Base-by-base conservation (phyloP, 2,888 invertebrate species). In the Dendrolimus pini region DNA sequence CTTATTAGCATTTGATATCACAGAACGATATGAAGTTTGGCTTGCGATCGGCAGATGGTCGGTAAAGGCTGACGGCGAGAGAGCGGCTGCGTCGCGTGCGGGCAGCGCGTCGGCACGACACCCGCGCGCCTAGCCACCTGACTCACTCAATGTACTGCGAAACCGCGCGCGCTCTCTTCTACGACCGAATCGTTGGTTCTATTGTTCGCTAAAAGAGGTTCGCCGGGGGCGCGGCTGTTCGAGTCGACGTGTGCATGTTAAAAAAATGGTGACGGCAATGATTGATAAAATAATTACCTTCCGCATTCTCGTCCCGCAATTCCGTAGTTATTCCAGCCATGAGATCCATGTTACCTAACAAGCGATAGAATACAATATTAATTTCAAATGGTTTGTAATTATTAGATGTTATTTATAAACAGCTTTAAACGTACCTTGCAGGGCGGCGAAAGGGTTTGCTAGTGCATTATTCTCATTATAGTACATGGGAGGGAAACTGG, bases 221-320 rank as follows among this genome's bases (percentile, higher is more conserved):
- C 85, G 88, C 89, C 89, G 89, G 89, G 89, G 89, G 89, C 89
- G 89, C 89, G 89, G 89, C 88, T 89, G 89, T 88, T 86, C 87
- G 88, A 88, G 81, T 85, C 85, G 87, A 86, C 86, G 79, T 84
- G 89, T 88, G 88, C 87, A 83, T 88, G 89, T 86, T 82, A 85
- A 67, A 47, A 47, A 60, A 62, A 72, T 82, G 74, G 82, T 85
- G 83, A 83, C 69, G 75, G 77, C 82, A 77, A 78, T 62, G 74
- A 60, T 66, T 62, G 64, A 61, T 41, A 63, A 58, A 53, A 77
- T 78, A 88, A 75, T 87, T 82, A 90, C 90, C 90, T 83, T 90
- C 90, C 47, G 83, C 71, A 67, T 80, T 89, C 71, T 90, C 90
- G 70, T 89, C 89, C 65, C 89, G 83, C 13, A 89, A 78, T 65